Evolutionary conservation across 2,113 vertebrate species (phyloP).

Genomic region (Nasalis larvatus): DNA sequence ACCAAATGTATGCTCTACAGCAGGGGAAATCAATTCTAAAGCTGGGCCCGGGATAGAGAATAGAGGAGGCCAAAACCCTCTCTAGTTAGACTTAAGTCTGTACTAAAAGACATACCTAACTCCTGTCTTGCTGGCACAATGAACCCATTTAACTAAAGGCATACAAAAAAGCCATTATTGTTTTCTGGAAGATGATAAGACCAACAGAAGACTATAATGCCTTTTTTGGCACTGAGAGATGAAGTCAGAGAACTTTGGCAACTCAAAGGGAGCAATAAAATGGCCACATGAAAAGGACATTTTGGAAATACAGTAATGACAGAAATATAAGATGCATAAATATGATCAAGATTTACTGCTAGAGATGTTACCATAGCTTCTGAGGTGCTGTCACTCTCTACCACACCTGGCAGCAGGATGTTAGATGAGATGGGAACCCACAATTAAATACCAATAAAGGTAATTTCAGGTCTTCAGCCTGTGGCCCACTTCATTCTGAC

Average conservation of each 20-base stretch:
- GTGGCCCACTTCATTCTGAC: neutral
- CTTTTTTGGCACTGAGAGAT: constrained; percentile 60
- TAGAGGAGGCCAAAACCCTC: constrained; percentile 6
- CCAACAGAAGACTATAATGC: constrained; percentile 61
- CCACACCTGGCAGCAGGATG: neutral
- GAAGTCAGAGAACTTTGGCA: constrained; percentile 46
- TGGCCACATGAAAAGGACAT: constrained; percentile 47
- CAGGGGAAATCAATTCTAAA: neutral
- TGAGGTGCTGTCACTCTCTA: neutral
- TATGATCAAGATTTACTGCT: constrained; percentile 45
- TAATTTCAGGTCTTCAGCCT: neutral
- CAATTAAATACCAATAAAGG: constrained; percentile 13
- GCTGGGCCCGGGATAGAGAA: neutral
- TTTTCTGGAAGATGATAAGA: constrained; percentile 73
- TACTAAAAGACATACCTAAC: constrained; percentile 29
- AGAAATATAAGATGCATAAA: constrained; percentile 62
- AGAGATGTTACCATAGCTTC: constrained; percentile 16
- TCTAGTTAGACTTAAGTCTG: neutral
- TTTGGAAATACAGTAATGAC: constrained; percentile 52
- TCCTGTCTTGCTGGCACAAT: constrained; percentile 36
- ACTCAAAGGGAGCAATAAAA: constrained; percentile 59
- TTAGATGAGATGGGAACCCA: neutral
- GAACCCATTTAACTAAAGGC: constrained; percentile 45
- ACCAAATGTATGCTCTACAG: neutral
- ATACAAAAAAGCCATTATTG: constrained; percentile 65